phyloP scores from a whole-genome alignment of 2,797 vertebrate species.

The Acrossocheilus fasciatus region DNA sequence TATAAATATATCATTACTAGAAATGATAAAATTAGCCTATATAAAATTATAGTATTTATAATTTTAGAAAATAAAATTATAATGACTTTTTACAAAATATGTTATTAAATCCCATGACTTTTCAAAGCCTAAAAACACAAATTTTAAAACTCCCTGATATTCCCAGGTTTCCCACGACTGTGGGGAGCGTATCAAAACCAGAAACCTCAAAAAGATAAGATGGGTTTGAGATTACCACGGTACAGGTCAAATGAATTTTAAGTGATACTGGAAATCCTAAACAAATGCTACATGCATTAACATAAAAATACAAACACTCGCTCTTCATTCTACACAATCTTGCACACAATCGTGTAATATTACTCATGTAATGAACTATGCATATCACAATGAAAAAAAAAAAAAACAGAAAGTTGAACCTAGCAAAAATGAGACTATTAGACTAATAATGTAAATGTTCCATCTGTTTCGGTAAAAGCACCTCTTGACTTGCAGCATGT shows the following conservation, averaged over 20 bases:
- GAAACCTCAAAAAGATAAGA: not conserved
- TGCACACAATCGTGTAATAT: not conserved
- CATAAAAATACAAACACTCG: not conserved
- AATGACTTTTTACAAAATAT: not conserved
- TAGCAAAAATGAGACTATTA: not conserved
- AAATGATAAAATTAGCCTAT: no score
- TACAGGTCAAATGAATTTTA: not conserved
- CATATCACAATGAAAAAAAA: not conserved
- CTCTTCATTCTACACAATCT: not conserved
- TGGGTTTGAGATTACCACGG: not conserved
- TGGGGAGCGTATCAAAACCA: not conserved
- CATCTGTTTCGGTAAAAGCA: slow-evolving; percentile 14
- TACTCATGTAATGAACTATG: not conserved
- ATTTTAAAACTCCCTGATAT: not conserved
- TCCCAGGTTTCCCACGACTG: not conserved
- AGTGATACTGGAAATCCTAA: not conserved
- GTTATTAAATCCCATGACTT: not conserved
- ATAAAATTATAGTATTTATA: not conserved
- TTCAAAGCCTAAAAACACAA: not conserved
- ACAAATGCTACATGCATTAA: not conserved
- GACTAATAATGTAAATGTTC: slow-evolving; percentile 13
- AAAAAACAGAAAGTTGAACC: not conserved
- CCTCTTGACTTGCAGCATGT: slow-evolving; percentile 22
- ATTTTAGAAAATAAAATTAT: not conserved
- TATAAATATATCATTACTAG: not conserved